A percentile compares a stretch with the other conserved stretches of the same genome.
phyloP scores from a whole-genome alignment of 1,140 invertebrate genomes.

The Hesperophylax magnus region DNA sequence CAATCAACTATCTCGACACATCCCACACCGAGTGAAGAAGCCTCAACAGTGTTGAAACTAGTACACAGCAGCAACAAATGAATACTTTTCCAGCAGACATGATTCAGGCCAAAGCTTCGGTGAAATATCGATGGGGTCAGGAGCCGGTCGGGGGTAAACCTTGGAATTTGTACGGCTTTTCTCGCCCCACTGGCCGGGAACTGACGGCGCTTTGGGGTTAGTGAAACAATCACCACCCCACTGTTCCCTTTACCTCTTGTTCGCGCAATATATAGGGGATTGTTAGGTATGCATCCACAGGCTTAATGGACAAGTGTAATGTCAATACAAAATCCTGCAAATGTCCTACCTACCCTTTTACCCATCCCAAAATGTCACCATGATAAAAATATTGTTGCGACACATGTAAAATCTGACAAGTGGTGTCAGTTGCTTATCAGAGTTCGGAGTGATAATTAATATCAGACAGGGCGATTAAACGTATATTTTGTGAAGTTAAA shows the following conservation, averaged over 20 bases:
- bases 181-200: constrained; percentile 36
- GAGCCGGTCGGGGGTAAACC: constrained; percentile 26
- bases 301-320: too few relatives aligned
- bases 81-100: constrained; percentile 26
- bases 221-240: constrained; percentile 17
- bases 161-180: constrained; percentile 40
- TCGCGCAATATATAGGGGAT: too few relatives aligned
- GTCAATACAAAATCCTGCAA: too few relatives aligned
- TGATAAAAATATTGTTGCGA: too few relatives aligned
- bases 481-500: too few relatives aligned
- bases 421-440: too few relatives aligned
- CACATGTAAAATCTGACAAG: too few relatives aligned
- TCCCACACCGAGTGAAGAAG: constrained; percentile 10
- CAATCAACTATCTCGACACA: not conserved
- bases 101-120: constrained; percentile 20
- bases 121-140: constrained; percentile 39
- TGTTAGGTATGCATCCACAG: too few relatives aligned
- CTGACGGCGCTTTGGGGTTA: constrained; percentile 4
- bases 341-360: too few relatives aligned
- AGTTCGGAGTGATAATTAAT: too few relatives aligned
- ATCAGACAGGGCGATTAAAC: too few relatives aligned
- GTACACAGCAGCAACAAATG: constrained; percentile 18
- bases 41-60: not conserved
- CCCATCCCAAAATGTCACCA: too few relatives aligned
- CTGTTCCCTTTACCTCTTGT: constrained; percentile 10